Base-by-base conservation (phyloP, 2,797 vertebrate species). In the Helostoma temminkii region DNA sequence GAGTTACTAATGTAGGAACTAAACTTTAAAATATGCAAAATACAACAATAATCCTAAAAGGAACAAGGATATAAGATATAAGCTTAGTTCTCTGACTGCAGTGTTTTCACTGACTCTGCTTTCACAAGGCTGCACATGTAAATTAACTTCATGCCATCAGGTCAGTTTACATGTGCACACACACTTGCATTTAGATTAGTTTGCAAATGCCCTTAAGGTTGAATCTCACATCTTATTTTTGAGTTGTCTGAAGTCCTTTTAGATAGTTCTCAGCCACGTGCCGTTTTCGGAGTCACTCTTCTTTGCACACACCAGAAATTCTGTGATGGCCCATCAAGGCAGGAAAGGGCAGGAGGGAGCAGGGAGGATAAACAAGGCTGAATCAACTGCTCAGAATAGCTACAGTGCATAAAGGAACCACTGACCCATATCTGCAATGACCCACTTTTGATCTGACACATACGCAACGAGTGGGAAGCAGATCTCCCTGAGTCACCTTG, bases 391-490 rank as follows among this genome's bases (percentile, higher is more conserved):
- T 87, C 66, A 74, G 88, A 90, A 92, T 91, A 92, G 86, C 84
- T 65, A 21, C 71, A 25, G 65, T 73, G 47, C 75, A 85, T 71
- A 75, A 81, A 87, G 62, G 78, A 90, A 80, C 83, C 72, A 89
- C 76, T 92, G 91, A 92, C 85, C 88, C 83, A 90, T 85, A 92
- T 89, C 74, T 89, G 81, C 79, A 73, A n/a, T 89, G 92, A 92
- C 91, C 92, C 82, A 92, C 76, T 92, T 94, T 73, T 80, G 71
- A 64, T 48, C 49, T 73, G 46, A 81, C 58, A 80, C 68, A 81
- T 63, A 89, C 59, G 60, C 46, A 61, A n/a, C n/a, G 25, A 69
- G 54, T 28, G 57, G 39, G 70, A 64, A 76, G 70, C 24, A 21
- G 55, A 83, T 36, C 61, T 54, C 28, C 58, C 70, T 16, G 22